phyloP scores from a whole-genome alignment of 2,888 invertebrate species.

The Thyatira batis region DNA sequence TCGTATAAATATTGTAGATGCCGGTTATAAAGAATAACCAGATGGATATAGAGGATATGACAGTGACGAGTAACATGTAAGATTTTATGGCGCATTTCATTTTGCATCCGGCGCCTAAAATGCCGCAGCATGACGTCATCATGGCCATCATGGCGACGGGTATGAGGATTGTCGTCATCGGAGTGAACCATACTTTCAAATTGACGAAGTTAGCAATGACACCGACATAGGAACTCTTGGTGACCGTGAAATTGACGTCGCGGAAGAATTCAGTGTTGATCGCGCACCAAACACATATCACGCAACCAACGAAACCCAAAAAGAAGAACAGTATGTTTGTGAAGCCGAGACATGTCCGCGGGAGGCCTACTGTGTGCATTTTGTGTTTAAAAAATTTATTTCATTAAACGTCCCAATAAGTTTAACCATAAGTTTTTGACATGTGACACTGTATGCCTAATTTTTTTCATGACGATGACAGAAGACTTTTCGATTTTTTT shows the following conservation, averaged over 20 bases:
- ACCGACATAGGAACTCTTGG: slow-evolving; percentile 54
- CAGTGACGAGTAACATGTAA: slow-evolving; percentile 62
- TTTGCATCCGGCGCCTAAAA: slow-evolving; percentile 67
- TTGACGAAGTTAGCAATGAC: slow-evolving; percentile 61
- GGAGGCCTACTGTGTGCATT: slow-evolving; percentile 68
- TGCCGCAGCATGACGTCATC: slow-evolving; percentile 69
- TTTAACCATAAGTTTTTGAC: slow-evolving; percentile 2
- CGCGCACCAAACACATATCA: slow-evolving; percentile 66
- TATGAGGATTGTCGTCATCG: slow-evolving; percentile 58
- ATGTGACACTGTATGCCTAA: slow-evolving; percentile 2
- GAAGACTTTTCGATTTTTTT: neutral
- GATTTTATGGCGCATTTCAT: slow-evolving; percentile 67
- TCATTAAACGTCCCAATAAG: neutral
- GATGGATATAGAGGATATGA: slow-evolving; percentile 46
- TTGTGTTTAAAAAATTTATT: slow-evolving; percentile 10
- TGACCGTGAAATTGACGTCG: slow-evolving; percentile 68
- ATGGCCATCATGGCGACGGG: slow-evolving; percentile 52
- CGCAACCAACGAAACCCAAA: slow-evolving; percentile 45
- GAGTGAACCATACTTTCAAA: slow-evolving; percentile 60
- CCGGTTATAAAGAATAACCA: slow-evolving; percentile 66
- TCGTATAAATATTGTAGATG: slow-evolving; percentile 62
- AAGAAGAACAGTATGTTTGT: slow-evolving; percentile 65
- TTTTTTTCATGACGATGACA: slow-evolving; percentile 10
- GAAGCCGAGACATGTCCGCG: slow-evolving; percentile 70
- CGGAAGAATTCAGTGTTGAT: slow-evolving; percentile 65